Evolutionary conservation across 2,797 vertebrate genomes (phyloP), one percentile per base, ranked within the genome.

Genomic region (Mastacembelus armatus): DNA sequence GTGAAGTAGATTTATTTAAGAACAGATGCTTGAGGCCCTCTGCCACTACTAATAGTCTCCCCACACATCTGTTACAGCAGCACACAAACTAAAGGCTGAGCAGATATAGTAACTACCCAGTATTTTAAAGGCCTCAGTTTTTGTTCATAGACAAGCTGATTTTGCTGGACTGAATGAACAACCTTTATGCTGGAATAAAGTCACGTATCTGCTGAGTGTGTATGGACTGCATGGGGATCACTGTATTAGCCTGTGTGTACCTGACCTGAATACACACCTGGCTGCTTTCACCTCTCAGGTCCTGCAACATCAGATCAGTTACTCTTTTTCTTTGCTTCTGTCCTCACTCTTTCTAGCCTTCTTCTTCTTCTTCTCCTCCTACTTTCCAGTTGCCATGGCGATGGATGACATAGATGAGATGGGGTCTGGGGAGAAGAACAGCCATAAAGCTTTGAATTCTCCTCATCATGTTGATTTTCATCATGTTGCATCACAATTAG

Each of bases 1-100:
- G 74, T 80, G 72, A 84, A 85, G 82, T 22, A 72, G 66, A 83
- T 77, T 78, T 72, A 81, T 84, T 86, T 81, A 83, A 81, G 58
- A 85, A 76, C 69, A 68, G 59, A 87, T 70, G 84, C 76, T 19
- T 76, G 62, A 79, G 35, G 38, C 77, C 70, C 44, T 45, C 72
- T 80, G 74, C 52, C 38, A 4, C 67, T 69, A 67, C 74, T 58
- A 71, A 47, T 79, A 90, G 79, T 74, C 77, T 51, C 54, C 58
- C 59, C 69, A 15, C 67, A 78, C 87, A 90, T 85, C 86, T 89
- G 89, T 67, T 85, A 54, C 39, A 47, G 26, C 30, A 57, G 30
- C 52, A 50, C 63, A 51, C 60, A 61, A 45, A 49, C 39, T 27
- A 65, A 58, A 75, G 74, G 69, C 71, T 63, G 32, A 57, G 35